phyloP scores from a whole-genome alignment of 2,797 vertebrate genomes.

The Macropus fuliginosus region DNA sequence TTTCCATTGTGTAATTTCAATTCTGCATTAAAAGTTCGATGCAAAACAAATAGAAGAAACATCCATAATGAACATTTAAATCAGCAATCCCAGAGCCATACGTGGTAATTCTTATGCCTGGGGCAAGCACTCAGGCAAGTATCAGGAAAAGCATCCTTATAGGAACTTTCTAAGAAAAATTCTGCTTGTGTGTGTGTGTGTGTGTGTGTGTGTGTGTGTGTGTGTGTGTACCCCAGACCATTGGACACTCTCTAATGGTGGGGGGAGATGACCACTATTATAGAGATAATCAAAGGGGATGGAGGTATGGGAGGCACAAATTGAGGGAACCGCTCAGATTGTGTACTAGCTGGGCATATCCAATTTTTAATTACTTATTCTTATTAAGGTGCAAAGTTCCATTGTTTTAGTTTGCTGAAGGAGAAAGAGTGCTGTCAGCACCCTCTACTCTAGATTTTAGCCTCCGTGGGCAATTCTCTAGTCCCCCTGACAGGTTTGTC shows the following conservation, averaged over 20 bases:
- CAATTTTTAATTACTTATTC: neutral
- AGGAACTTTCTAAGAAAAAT: neutral
- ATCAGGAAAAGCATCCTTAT: neutral
- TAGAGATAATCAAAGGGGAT: neutral
- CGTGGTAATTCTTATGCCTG: neutral
- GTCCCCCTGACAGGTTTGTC: neutral
- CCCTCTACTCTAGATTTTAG: neutral
- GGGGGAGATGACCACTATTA: neutral
- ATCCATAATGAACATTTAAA: neutral
- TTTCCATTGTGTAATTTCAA: neutral
- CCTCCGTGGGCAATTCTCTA: neutral
- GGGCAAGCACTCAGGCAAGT: neutral
- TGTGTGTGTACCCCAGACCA: no score
- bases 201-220: no score
- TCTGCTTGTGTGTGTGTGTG: neutral
- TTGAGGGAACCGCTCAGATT: neutral
- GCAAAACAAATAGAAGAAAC: neutral
- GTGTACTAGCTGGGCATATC: neutral
- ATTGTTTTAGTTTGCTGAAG: neutral
- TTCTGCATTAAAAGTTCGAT: neutral
- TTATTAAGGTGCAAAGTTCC: neutral
- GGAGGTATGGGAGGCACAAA: neutral
- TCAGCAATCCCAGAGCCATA: neutral
- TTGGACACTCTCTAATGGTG: neutral
- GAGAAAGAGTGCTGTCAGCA: neutral